These are phyloP conservation scores for Neuroscelio doddi DNA, from an alignment of 2,888 invertebrate genomes.

Conservation along the genomic window DNA sequence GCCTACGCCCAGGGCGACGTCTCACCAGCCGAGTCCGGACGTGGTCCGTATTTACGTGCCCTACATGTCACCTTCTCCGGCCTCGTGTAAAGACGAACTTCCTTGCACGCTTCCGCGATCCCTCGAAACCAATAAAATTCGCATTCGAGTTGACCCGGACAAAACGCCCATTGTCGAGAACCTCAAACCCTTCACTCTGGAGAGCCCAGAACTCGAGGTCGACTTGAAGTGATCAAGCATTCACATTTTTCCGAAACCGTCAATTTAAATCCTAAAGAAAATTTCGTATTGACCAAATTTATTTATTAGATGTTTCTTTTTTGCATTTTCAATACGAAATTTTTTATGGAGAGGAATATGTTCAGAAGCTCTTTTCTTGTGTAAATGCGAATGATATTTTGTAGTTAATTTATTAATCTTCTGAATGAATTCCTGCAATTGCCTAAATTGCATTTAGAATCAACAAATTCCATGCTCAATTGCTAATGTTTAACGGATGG, in stretches of 20 bases:
- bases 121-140: constrained; percentile 81
- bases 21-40: constrained; percentile 81
- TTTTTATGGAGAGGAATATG: no score
- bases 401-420: no score
- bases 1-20: constrained; percentile 81
- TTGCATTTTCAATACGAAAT: no score
- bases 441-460: no score
- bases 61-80: constrained; percentile 78
- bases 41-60: constrained; percentile 86
- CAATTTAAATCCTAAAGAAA: background rate
- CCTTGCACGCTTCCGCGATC: constrained; percentile 74
- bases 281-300: constrained; percentile 2
- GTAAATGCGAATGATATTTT: no score
- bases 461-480: no score
- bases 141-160: constrained; percentile 82
- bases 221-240: constrained; percentile 70
- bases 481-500: no score
- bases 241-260: constrained; percentile 10
- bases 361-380: no score
- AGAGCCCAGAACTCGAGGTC: constrained; percentile 65
- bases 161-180: constrained; percentile 76
- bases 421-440: constrained; percentile 2
- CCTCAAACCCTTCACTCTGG: constrained; percentile 66
- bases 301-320: no score
- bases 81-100: constrained; percentile 74